A percentile compares a stretch with the other conserved stretches of the same genome.
Conservation (phyloP, 1,140 invertebrate species). For the Pseudomyrmex sp. region DNA sequence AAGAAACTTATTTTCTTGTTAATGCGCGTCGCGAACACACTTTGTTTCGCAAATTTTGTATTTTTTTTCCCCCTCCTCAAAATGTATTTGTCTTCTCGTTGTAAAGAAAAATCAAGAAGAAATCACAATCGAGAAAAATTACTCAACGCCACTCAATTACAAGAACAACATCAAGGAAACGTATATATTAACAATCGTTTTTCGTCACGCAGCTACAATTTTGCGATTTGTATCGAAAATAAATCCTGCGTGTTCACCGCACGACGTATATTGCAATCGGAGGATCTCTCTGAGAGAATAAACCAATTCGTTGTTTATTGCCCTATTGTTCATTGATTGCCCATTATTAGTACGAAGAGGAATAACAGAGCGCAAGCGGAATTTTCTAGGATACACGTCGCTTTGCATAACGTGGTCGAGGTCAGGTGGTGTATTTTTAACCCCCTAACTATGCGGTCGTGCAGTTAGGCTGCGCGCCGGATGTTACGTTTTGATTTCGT, state of each 20-base stretch:
- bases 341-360: conserved; percentile 10
- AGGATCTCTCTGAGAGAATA: neutral
- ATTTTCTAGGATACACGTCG: conserved; percentile 52
- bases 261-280: conserved; percentile 31
- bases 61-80: too few relatives aligned
- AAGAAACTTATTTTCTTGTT: conserved; percentile 61
- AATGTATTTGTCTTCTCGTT: too few relatives aligned
- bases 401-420: conserved; percentile 59
- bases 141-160: neutral
- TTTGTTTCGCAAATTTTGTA: conserved; percentile 32
- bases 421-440: conserved; percentile 55
- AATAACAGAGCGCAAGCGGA: neutral
- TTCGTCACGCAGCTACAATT: conserved; percentile 22
- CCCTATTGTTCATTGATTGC: conserved; percentile 51
- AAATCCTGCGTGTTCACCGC: neutral
- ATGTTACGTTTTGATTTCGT: conserved; percentile 20
- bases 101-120: neutral
- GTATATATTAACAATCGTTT: neutral
- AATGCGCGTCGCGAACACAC: neutral
- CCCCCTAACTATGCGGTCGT: conserved; percentile 19
- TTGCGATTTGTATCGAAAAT: neutral
- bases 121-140: too few relatives aligned
- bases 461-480: conserved; percentile 1
- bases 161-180: neutral
- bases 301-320: conserved; percentile 47